phyloP scores from a whole-genome alignment of 2,113 vertebrate genomes.

The Bujurquina vittata region DNA sequence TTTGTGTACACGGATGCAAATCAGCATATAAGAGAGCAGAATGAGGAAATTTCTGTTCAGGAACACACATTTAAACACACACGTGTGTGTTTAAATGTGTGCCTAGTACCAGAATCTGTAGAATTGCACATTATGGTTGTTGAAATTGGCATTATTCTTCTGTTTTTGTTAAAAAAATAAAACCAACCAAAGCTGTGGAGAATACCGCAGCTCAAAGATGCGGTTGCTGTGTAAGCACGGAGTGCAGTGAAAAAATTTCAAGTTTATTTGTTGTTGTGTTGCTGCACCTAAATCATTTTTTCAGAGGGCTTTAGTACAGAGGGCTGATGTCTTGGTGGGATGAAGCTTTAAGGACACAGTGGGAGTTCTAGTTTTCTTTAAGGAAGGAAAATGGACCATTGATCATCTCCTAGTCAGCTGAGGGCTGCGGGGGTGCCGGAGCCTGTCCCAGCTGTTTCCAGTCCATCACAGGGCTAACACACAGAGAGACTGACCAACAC shows the following conservation, averaged over 20 bases:
- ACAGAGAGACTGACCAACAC: background rate
- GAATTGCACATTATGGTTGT: too few relatives aligned
- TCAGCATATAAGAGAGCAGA: too few relatives aligned
- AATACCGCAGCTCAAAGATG: background rate
- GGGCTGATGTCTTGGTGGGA: background rate
- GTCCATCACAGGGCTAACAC: too few relatives aligned
- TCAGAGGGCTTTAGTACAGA: background rate
- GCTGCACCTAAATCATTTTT: too few relatives aligned
- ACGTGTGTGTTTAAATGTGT: too few relatives aligned
- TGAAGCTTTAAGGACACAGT: fast-evolving
- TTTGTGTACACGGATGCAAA: too few relatives aligned
- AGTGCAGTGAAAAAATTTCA: background rate
- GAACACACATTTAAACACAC: too few relatives aligned
- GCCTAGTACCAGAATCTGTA: too few relatives aligned
- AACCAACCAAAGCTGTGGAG: background rate
- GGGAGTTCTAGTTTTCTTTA: too few relatives aligned
- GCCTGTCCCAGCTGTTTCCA: fast-evolving
- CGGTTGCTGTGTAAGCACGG: background rate
- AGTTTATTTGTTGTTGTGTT: too few relatives aligned
- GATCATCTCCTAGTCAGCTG: background rate
- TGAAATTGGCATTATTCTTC: too few relatives aligned
- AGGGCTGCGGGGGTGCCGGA: background rate
- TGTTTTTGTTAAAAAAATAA: background rate
- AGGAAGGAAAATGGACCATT: background rate
- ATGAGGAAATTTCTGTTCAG: too few relatives aligned